Evolutionary conservation across 2,113 vertebrate genomes (phyloP), one percentile per base, ranked within the genome.

Genomic region (Oncorhynchus keta): DNA sequence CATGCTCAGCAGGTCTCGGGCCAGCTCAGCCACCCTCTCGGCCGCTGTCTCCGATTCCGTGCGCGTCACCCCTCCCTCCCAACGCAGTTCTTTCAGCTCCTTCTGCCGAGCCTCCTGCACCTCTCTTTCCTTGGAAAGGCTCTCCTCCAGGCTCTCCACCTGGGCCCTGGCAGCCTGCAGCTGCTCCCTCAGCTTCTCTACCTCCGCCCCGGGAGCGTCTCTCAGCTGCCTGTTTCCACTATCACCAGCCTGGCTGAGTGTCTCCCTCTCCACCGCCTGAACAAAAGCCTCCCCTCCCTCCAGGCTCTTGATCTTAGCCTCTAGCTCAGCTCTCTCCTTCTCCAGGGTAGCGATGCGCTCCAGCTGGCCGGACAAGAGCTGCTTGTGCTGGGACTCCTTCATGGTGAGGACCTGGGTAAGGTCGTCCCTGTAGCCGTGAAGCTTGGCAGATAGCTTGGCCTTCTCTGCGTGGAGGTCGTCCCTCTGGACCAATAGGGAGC

Each of bases 381-480:
- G 95, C 73, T 95, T 97, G 82, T 97, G 96, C 35, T 99, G 98
- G 3, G 89, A 94, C 68, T 99, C 98, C 90, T 99, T 99, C 93
- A 97, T 95, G 67, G 94, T 88, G 80, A 99, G 94, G 61, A 99
- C 95, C 55, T 96, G 94, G 64, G 97, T 97, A 55, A 99, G 92
- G 74, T 99, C 96, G 5, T 97, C 92, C 2, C 97, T 92, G 28
- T 97, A 98, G 0, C 93, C 93, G 65, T 95, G 90, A 61, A 99
- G 88, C 81, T 97, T 94, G 12, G 97, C 96, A 0, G 93, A 93
- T 30, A 99, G 90, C 81, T 98, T 96, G 81, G 96, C 97, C 69
- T 96, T 97, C 84, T 98, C 96, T 0, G 97, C 95, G 68, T 97
- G 92, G 68, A 98, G 92, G 88, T 99, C 98, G 22, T 99, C 98